Evolutionary conservation across 2,797 vertebrate genomes (phyloP), one percentile per base, ranked within the genome.

Genomic region (Danio jaintianensis): DNA sequence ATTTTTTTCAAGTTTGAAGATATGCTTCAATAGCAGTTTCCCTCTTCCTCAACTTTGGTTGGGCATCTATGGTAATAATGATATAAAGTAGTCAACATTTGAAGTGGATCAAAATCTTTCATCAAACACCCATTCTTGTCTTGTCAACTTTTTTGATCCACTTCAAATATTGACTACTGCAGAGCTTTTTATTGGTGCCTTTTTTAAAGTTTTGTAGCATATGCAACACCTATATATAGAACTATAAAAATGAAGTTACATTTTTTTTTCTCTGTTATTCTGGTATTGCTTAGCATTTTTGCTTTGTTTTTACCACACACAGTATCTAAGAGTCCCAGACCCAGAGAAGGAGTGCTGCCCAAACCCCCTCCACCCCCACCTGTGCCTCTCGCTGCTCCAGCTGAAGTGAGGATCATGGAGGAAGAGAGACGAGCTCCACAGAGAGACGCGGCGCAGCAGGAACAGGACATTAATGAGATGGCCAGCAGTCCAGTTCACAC

Each of bases 291-390:
- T 42, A n/a, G n/a, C 29, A 5, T 45, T 22, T 4, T 53, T 16
- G 6, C 13, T 45, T 11, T 53, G 10, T 42, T 45, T 48, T 68
- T 50, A 74, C 3, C 29, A 29, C 29, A n/a, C 18, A 9, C 38
- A 86, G 85, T 52, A 43, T 63, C 59, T 48, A 69, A 82, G 67
- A n/a, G 64, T 75, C 55, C 76, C 11, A 66, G 64, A 22, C 61
- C 72, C 52, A 72, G 8, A 72, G 70, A 85, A 71, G 76, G 58
- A 36, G 40, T 68, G 69, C 48, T 15, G 2, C 16, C 0, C 42
- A 71, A 15, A 59, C 55, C 67, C 45, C 80, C 62, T 47, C 81
- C 80, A 69, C 84, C 80, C n/a, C 71, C 79, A 70, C 81, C 81
- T 0, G 66, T 55, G 16, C 81, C 81, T 45, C 56, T 47, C 48